Conservation (phyloP, 2,113 vertebrate genomes). For the Chaenocephalus aceratus region DNA sequence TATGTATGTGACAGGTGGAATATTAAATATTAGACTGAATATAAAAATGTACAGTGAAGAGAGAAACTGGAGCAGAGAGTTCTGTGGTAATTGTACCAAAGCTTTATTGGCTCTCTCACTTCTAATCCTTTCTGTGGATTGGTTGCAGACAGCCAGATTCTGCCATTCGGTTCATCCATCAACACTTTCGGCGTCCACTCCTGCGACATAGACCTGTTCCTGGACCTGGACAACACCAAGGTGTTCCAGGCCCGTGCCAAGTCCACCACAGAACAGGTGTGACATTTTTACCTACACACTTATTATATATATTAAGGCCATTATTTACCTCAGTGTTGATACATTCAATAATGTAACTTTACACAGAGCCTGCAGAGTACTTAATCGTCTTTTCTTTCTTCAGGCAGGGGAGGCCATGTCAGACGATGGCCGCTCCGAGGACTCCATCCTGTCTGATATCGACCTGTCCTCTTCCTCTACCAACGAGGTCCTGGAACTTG, state of each 20-base stretch:
- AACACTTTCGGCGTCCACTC: slow-evolving; percentile 91
- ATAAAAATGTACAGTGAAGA: no score
- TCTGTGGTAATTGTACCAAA: background rate
- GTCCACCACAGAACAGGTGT: slow-evolving; percentile 73
- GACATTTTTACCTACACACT: background rate
- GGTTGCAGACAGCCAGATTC: slow-evolving; percentile 86
- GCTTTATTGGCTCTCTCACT: background rate
- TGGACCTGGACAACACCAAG: slow-evolving; percentile 90
- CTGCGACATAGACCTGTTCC: slow-evolving; percentile 92
- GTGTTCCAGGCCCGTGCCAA: slow-evolving; percentile 82
- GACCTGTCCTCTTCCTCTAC: slow-evolving; percentile 81
- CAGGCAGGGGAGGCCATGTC: slow-evolving; percentile 76
- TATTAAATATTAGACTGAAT: no score
- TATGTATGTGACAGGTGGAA: no score
- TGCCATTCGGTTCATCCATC: slow-evolving; percentile 92
- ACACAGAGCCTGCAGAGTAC: background rate
- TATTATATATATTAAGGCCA: background rate
- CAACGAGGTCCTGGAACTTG: slow-evolving; percentile 87
- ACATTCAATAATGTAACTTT: background rate
- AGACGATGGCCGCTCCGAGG: slow-evolving; percentile 82
- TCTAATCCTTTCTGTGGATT: background rate
- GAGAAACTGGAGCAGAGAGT: no score
- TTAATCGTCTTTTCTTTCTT: background rate
- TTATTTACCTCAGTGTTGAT: background rate
- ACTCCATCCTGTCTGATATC: slow-evolving; percentile 88